A percentile compares a stretch with the other conserved stretches of the same genome.
Conservation (phyloP, 2,888 invertebrate genomes). For the Aphodius sticticus region DNA sequence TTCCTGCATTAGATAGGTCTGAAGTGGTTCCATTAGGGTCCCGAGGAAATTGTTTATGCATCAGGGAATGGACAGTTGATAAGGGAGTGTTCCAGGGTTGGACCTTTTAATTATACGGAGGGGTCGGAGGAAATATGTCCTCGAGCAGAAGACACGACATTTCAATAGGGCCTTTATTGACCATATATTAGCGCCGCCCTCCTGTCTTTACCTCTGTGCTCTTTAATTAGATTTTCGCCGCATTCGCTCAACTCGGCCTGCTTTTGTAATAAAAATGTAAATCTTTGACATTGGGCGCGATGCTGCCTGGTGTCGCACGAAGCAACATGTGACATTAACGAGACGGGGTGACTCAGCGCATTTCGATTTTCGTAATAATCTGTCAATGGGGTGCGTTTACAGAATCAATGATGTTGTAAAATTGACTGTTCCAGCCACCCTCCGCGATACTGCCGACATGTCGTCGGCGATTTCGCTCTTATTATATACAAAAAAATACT, state of each 20-base stretch:
- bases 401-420: slow-evolving; percentile 54
- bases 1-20: slow-evolving; percentile 6
- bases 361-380: slow-evolving; percentile 54
- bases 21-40: slow-evolving; percentile 7
- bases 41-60: slow-evolving; percentile 49
- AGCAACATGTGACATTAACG: slow-evolving; percentile 57
- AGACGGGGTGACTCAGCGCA: slow-evolving; percentile 58
- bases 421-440: slow-evolving; percentile 44
- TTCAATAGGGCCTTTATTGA: slow-evolving; percentile 34
- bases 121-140: slow-evolving; percentile 40
- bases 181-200: not conserved
- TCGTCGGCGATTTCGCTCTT: slow-evolving; percentile 8
- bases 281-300: not conserved
- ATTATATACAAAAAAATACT: slow-evolving; percentile 45
- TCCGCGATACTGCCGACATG: slow-evolving; percentile 6
- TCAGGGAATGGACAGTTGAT: slow-evolving; percentile 50
- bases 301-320: slow-evolving; percentile 11
- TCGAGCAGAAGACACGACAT: slow-evolving; percentile 37
- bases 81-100: slow-evolving; percentile 48
- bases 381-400: slow-evolving; percentile 56
- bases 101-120: slow-evolving; percentile 54
- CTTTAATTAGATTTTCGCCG: slow-evolving; percentile 7
- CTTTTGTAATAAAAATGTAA: slow-evolving; percentile 25
- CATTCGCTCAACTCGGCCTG: not conserved
- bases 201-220: not conserved